Percentiles rank a stretch among this genome's conserved stretches.
phyloP scores from a whole-genome alignment of 30 jellyfish, hydroid and myxozoan species.

The Calvadosia cruxmelitensis region DNA sequence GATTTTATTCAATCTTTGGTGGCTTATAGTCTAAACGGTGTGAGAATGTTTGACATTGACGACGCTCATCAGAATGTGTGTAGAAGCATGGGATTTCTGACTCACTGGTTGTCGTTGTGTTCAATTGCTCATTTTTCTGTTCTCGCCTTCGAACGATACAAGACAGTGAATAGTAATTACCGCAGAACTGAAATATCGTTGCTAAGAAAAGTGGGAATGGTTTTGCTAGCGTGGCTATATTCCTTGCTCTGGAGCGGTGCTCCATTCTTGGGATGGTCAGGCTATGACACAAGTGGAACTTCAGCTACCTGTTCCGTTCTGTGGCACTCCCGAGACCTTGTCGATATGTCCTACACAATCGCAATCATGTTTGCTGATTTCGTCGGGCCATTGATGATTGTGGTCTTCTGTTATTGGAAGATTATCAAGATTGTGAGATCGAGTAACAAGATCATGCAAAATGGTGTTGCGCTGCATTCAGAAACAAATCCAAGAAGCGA shows the following conservation, averaged over 20 bases:
- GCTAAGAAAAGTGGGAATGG: conserved; percentile 2
- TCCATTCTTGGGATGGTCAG: conserved; percentile 44
- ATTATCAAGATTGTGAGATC: conserved; percentile 5
- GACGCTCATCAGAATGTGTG: no score
- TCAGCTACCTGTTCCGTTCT: conserved; percentile 26
- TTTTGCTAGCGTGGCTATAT: conserved; percentile 18
- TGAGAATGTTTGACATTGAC: background rate
- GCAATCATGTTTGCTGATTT: conserved; percentile 9
- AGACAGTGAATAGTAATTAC: no score
- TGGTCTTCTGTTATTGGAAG: conserved; percentile 10
- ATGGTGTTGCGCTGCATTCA: background rate
- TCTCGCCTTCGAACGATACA: background rate
- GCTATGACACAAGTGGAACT: conserved; percentile 28
- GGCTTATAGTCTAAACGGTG: background rate
- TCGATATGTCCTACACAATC: conserved; percentile 14
- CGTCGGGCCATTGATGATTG: conserved; percentile 13
- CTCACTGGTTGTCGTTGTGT: background rate
- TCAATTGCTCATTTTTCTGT: background rate
- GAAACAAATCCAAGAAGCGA: no score
- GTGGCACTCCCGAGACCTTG: conserved; percentile 18
- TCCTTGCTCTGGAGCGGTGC: conserved; percentile 30
- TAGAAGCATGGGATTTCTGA: background rate
- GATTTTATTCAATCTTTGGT: background rate
- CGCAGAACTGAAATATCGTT: background rate
- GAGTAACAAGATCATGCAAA: background rate